Base-by-base conservation (phyloP, 1,140 invertebrate genomes). In the Saccostrea cuccullata region DNA sequence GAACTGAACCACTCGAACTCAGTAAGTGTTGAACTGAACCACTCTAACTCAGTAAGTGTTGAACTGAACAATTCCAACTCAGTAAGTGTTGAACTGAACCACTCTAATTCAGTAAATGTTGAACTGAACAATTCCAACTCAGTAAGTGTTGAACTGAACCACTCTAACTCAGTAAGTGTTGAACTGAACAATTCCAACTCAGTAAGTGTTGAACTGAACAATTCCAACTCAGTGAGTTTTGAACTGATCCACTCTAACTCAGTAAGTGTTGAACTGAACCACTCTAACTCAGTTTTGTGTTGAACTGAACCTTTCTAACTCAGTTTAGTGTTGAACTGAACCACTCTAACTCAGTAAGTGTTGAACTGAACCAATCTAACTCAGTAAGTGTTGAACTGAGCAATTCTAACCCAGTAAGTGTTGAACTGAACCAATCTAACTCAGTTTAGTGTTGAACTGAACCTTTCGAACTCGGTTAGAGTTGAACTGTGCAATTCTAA, bases 291-390 rank as follows among this genome's bases (percentile, higher is more conserved):
- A 20, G 58, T 13, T 2, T 3, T 11, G 58, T 60, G 20, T 13
- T 60, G 58, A 17, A 60, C 3, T 60, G 58, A 60, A 0, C 58
- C 58, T 11, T 13, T 13, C 58, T 60, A 20, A 58, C 56, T 58
- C 15, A 20, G 58, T 13, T 2, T 3, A 60, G 58, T 60, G 20
- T 13, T 60, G 58, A 17, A 60, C 3, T 60, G 58, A 60, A 0
- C 58, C 58, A 60, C 58, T 13, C 58, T 60, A 20, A 58, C 56
- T 58, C 15, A 20, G 58, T 11, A 60, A 60, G 58, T 2, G 20
- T 17, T 60, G 12, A 17, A 60, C 11, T 58, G 93, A 94, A 60
- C 93, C 94, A 82, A 92, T 95, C 90, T 95, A 95, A 94, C 91
- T 90, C 82, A 88, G 91, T 91, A 90, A 87, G 91, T 92, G 55